A percentile compares a stretch with the other conserved stretches of the same genome.
Conservation (phyloP, 2,797 vertebrate genomes). For the Loris lydekkerianus region DNA sequence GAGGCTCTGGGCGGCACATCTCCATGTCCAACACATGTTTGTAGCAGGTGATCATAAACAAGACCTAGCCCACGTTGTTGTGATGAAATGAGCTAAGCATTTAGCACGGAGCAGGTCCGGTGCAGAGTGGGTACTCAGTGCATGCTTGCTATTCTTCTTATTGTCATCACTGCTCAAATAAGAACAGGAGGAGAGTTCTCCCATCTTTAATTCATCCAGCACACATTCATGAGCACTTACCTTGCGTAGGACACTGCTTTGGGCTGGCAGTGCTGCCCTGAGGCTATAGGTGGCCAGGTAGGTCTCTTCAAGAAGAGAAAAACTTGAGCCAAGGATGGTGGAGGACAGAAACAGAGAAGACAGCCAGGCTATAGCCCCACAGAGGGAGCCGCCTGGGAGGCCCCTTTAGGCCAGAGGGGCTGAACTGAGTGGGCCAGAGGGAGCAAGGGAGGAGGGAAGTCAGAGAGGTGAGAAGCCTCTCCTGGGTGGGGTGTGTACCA, state of each 20-base stretch:
- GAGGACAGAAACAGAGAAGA: not conserved
- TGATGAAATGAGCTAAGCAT: not conserved
- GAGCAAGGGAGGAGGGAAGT: rapidly evolving
- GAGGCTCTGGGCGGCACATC: not conserved
- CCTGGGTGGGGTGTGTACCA: not conserved
- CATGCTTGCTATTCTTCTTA: no score
- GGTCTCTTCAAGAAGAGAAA: not conserved
- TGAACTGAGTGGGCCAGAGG: not conserved
- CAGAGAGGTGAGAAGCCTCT: not conserved
- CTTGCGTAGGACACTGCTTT: no score
- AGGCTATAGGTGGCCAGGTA: not conserved
- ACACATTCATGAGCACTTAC: rapidly evolving
- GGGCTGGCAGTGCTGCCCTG: not conserved
- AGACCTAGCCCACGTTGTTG: no score
- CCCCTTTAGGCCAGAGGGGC: not conserved
- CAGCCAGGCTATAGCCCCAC: not conserved
- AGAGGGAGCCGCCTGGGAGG: not conserved
- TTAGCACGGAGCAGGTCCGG: not conserved
- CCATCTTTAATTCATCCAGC: not conserved
- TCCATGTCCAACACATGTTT: not conserved
- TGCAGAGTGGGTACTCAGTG: not conserved
- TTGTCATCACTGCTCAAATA: not conserved
- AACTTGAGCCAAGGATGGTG: not conserved
- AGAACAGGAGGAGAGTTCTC: not conserved
- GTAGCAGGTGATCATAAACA: not conserved